Evolutionary conservation across 2,888 invertebrate species (phyloP), one percentile per base, ranked within the genome.

Genomic region (Ptilodon capucinus): DNA sequence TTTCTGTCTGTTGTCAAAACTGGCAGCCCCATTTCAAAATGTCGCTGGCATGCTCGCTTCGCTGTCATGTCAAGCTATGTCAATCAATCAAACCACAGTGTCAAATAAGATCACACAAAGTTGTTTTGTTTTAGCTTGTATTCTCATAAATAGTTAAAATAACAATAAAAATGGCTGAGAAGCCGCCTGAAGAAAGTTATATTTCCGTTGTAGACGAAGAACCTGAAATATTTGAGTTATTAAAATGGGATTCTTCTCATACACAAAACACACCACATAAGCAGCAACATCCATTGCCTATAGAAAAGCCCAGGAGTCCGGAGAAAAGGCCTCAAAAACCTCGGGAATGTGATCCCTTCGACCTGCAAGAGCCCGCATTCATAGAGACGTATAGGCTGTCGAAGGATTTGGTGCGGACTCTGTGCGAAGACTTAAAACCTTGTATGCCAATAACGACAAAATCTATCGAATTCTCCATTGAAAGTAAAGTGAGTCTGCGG

Each of bases 131-230:
- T 73, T 69, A n/a, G n/a, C n/a, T n/a, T n/a, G n/a, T n/a, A n/a
- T n/a, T n/a, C n/a, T 75, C 74, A 68, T 75, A 78, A 78, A 71
- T 70, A 79, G 68, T 71, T 68, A 57, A 54, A 49, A 65, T n/a
- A 60, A 59, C 55, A 59, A 54, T 54, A 66, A 77, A 71, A 76
- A 89, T 89, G 89, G 86, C 85, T 56, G 88, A 87, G 59, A 89
- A 89, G 69, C 89, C 87, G 59, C 82, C 86, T 48, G 89, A 89
- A 60, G 89, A 89, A 57, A 79, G 84, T 44, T 89, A 89, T 60
- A 89, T 89, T 76, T 89, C 89, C 36, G 89, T 89, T 43, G 89
- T 89, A 44, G 89, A 89, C 42, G 89, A 89, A 42, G 89, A 89
- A 46, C 89, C 89, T 25, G 90, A 88, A 57, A 83, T 89, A 65